A percentile compares a stretch with the other conserved stretches of the same genome.
Evolutionary conservation across 1,140 invertebrate species (phyloP).

Genomic region (Aporrectodea caliginosa): DNA sequence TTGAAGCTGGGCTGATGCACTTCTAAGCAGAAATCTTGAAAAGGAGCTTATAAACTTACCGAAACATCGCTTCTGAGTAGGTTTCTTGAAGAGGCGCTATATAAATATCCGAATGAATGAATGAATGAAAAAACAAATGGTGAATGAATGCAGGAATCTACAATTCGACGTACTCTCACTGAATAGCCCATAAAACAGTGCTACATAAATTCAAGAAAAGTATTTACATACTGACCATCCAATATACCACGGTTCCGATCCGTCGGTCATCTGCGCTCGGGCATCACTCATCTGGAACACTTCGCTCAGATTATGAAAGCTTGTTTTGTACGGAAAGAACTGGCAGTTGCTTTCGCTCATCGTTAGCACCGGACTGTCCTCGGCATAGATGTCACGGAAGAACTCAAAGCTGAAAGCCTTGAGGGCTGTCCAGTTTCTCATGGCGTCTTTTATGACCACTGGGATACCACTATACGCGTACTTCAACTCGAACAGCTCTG

Average conservation of each 20-base stretch:
- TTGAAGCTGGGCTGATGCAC: no score
- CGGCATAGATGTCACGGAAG: constrained; percentile 61
- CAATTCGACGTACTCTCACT: no score
- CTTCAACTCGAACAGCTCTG: constrained; percentile 65
- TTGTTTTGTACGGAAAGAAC: constrained; percentile 85
- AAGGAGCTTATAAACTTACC: no score
- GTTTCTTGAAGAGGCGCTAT: no score
- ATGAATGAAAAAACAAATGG: no score
- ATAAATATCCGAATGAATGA: no score
- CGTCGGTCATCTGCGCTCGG: constrained; percentile 62
- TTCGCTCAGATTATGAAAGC: constrained; percentile 69
- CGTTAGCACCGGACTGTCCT: constrained; percentile 23
- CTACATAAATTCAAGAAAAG: no score
- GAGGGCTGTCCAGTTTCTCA: constrained; percentile 69
- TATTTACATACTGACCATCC: constrained; percentile 86
- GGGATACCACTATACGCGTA: constrained; percentile 71
- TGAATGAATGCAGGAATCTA: no score
- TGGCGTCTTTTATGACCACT: constrained; percentile 75
- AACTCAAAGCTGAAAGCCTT: constrained; percentile 70
- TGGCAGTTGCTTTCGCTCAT: constrained; percentile 64
- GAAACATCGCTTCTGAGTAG: no score
- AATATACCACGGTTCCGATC: constrained; percentile 75
- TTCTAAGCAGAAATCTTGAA: no score
- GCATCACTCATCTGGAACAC: constrained; percentile 66
- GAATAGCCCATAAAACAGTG: no score